phyloP scores from a whole-genome alignment of 2,113 vertebrate genomes.

The Ovis aries region DNA sequence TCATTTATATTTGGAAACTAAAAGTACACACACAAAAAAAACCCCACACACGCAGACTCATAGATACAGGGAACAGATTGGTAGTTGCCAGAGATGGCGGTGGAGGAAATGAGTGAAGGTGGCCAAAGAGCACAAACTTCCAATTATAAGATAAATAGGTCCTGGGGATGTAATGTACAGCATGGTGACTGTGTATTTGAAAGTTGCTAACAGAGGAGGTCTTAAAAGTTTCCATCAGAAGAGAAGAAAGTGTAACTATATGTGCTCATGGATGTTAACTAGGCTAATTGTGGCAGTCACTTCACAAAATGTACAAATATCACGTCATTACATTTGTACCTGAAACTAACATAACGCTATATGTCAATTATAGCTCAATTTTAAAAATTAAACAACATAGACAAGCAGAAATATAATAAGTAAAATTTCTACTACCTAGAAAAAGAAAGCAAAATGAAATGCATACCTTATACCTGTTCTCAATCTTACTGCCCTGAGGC shows the following conservation, averaged over 20 bases:
- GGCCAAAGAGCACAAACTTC: background rate
- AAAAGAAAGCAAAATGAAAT: constrained; percentile 11
- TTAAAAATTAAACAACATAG: background rate
- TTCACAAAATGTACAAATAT: background rate
- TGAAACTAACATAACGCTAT: background rate
- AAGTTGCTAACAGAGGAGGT: background rate
- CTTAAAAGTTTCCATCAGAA: background rate
- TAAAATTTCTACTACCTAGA: background rate
- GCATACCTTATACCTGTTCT: background rate
- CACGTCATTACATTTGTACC: background rate
- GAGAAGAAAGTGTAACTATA: background rate
- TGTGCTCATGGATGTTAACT: background rate
- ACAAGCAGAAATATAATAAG: background rate
- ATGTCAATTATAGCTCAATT: background rate
- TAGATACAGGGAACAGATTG: background rate
- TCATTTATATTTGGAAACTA: background rate
- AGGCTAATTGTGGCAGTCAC: background rate
- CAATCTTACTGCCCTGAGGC: background rate
- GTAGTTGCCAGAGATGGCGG: background rate
- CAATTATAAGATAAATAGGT: background rate
- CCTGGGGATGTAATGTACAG: background rate
- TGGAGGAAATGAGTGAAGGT: background rate
- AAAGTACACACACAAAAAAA: background rate
- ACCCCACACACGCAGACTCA: background rate
- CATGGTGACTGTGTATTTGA: too few relatives aligned